A percentile compares a stretch with the other conserved stretches of the same genome.
phyloP scores from a whole-genome alignment of 2,113 vertebrate species.

The Geococcyx californianus region DNA sequence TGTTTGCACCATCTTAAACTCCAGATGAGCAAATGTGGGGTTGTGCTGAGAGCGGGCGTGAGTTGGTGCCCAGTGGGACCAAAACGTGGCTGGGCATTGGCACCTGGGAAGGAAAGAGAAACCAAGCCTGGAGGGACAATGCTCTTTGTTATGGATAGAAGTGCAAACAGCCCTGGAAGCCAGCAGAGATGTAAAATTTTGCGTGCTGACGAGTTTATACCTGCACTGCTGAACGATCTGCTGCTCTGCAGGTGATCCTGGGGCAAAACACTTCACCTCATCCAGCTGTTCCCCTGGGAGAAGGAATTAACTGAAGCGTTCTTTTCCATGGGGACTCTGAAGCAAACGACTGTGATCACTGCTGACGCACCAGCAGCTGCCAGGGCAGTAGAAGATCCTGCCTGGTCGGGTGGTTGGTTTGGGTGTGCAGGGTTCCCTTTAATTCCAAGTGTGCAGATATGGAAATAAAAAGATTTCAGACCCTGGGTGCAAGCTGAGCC shows the following conservation, averaged over 20 bases:
- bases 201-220: neutral
- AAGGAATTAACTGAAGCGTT: neutral
- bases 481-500: neutral
- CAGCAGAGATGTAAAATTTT: neutral
- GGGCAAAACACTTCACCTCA: neutral
- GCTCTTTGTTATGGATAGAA: fast-evolving
- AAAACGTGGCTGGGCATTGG: neutral
- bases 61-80: neutral
- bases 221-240: neutral
- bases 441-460: neutral
- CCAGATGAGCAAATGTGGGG: neutral
- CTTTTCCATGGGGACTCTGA: neutral
- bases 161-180: neutral
- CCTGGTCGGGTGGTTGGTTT: no score
- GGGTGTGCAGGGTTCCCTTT: neutral
- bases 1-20: neutral
- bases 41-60: neutral
- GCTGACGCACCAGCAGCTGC: neutral
- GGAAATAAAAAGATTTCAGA: neutral
- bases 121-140: neutral
- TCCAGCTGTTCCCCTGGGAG: neutral
- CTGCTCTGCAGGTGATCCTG: neutral
- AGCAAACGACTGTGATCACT: neutral
- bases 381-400: neutral
- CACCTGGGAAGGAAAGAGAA: no score